These are phyloP conservation scores for Hydropsyche betteni DNA, from an alignment of 2,888 invertebrate species.

Conservation along the genomic window DNA sequence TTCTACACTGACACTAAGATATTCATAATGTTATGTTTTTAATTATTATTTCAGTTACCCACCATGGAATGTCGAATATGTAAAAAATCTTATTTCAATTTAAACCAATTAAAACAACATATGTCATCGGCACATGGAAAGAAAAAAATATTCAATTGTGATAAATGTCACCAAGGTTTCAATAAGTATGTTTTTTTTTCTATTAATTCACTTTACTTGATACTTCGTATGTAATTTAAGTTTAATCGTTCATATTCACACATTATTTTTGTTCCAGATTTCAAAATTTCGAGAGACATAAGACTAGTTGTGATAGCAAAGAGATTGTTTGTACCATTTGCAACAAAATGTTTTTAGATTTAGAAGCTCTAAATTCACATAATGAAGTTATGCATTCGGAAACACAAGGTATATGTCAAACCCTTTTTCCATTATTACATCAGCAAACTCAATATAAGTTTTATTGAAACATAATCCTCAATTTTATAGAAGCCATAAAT, in stretches of 20 bases:
- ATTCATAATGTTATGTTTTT: not conserved
- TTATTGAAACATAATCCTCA: too few species aligned
- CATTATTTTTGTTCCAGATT: conserved; percentile 17
- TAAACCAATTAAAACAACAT: conserved; percentile 42
- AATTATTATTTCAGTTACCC: not conserved
- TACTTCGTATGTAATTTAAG: not conserved
- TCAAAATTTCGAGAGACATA: conserved; percentile 40
- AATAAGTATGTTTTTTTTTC: conserved; percentile 39
- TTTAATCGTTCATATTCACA: not conserved
- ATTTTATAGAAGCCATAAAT: too few species aligned
- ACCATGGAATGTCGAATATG: conserved; percentile 42
- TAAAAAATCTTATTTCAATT: conserved; percentile 29
- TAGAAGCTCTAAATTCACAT: conserved; percentile 53
- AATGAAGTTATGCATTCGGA: conserved; percentile 21
- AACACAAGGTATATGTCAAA: not conserved
- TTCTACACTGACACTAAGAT: not conserved
- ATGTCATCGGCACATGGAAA: conserved; percentile 41
- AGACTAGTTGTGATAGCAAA: not conserved
- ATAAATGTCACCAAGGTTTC: conserved; percentile 43
- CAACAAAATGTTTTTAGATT: conserved; percentile 55
- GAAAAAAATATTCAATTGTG: conserved; percentile 47
- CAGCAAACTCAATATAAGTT: too few species aligned
- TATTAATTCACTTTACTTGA: conserved; percentile 13
- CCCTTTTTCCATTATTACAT: too few species aligned
- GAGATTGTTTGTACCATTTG: conserved; percentile 56